phyloP scores from a whole-genome alignment of 2,113 vertebrate species.

The Rattus norvegicus region DNA sequence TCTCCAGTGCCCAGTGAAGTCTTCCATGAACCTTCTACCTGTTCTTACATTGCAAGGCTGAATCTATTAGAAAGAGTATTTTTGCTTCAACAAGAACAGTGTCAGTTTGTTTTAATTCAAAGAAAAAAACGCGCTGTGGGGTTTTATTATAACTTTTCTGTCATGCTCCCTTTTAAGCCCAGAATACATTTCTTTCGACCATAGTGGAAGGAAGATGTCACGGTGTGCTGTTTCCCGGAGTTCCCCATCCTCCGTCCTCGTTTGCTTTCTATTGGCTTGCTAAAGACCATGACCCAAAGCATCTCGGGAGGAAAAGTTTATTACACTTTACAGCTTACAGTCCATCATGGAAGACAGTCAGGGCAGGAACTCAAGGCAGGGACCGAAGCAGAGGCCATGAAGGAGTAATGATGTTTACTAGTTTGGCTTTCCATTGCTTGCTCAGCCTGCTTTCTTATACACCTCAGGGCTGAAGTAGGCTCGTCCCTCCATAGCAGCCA shows the following conservation, averaged over 20 bases:
- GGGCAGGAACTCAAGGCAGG: neutral
- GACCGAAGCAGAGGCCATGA: neutral
- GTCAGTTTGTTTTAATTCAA: conserved; percentile 19
- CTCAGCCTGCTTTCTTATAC: neutral
- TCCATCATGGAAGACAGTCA: neutral
- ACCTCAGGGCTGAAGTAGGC: neutral
- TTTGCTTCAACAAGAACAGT: neutral
- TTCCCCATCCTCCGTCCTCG: too few relatives aligned
- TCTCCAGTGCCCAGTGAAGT: neutral
- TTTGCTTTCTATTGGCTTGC: neutral
- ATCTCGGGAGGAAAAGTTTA: neutral
- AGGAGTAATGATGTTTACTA: neutral
- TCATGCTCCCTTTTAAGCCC: conserved; percentile 10
- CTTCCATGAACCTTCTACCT: neutral
- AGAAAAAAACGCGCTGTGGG: neutral
- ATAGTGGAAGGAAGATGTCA: neutral
- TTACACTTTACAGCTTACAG: neutral
- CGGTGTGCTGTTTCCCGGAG: neutral
- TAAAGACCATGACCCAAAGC: neutral
- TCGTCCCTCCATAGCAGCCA: neutral
- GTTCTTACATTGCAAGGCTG: neutral
- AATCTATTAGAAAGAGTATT: neutral
- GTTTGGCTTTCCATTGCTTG: neutral
- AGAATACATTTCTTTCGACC: neutral
- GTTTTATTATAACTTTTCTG: neutral